phyloP scores from a whole-genome alignment of 1,140 invertebrate species.

The Pseudobourletiella spinata region DNA sequence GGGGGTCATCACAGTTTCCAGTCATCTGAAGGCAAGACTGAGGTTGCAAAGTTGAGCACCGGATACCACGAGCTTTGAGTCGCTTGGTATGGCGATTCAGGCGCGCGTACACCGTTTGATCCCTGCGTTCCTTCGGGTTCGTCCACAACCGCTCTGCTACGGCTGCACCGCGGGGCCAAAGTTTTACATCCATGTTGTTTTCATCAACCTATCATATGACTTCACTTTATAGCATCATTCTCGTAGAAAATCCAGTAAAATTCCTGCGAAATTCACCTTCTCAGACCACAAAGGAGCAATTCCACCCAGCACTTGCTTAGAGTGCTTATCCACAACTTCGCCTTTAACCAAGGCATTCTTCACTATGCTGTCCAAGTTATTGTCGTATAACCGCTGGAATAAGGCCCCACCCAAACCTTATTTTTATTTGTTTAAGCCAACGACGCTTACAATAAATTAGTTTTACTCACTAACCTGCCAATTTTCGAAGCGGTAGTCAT shows the following conservation, averaged over 20 bases:
- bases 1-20: slow-evolving; percentile 3
- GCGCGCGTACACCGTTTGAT: slow-evolving; percentile 25
- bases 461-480: too few relatives aligned
- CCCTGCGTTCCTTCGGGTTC: slow-evolving; percentile 6
- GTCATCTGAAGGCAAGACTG: slow-evolving; percentile 55
- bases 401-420: too few relatives aligned
- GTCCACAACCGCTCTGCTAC: slow-evolving; percentile 27
- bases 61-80: slow-evolving; percentile 35
- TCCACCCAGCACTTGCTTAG: slow-evolving; percentile 22
- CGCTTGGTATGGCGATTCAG: slow-evolving; percentile 37
- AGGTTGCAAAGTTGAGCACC: slow-evolving; percentile 36
- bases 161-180: slow-evolving; percentile 20
- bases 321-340: neutral
- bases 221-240: neutral
- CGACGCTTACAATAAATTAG: too few relatives aligned
- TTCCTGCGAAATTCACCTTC: slow-evolving; percentile 42
- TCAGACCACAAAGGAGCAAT: slow-evolving; percentile 28
- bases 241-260: neutral
- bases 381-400: slow-evolving; percentile 28
- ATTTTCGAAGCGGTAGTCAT: slow-evolving; percentile 13
- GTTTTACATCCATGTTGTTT: slow-evolving; percentile 21
- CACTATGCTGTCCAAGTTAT: slow-evolving; percentile 22
- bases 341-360: neutral
- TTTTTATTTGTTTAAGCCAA: too few relatives aligned
- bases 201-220: slow-evolving; percentile 21